Conservation (phyloP, 2,113 vertebrate genomes). For the Gadus macrocephalus region DNA sequence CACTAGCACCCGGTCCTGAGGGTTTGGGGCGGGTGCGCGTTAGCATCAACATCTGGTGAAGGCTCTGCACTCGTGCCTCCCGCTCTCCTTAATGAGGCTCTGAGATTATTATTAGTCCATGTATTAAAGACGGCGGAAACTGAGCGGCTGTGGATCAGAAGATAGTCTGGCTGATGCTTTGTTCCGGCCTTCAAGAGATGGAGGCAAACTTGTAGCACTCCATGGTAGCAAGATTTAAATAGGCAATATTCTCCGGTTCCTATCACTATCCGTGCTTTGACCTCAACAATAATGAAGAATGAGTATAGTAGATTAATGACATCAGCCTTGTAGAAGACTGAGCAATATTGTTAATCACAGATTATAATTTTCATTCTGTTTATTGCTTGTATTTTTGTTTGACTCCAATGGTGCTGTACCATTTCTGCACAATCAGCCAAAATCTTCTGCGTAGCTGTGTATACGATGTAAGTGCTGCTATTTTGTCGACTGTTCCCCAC, state of each 20-base stretch:
- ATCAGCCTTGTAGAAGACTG: no score
- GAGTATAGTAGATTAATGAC: no score
- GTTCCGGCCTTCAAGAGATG: constrained; percentile 20
- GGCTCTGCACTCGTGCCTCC: constrained; percentile 34
- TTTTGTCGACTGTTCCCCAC: no score
- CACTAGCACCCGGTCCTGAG: constrained; percentile 32
- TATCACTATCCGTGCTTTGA: no score
- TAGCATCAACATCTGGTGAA: constrained; percentile 60
- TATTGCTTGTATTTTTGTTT: no score
- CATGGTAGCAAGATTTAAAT: constrained; percentile 34
- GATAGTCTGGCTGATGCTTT: constrained; percentile 47
- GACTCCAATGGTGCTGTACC: no score
- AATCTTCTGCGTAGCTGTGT: no score
- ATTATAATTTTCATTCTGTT: no score
- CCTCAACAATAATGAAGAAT: no score
- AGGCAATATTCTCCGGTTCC: not conserved
- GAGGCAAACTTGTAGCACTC: constrained; percentile 37
- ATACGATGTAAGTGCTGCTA: no score
- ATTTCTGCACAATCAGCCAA: no score
- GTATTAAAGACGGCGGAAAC: constrained; percentile 33
- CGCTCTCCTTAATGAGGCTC: constrained; percentile 61
- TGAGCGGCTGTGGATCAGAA: constrained; percentile 13
- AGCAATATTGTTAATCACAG: no score
- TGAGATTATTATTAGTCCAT: constrained; percentile 59
- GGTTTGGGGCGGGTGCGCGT: constrained; percentile 24